Conservation (phyloP, 2,888 invertebrate genomes). For the Panopea generosa region DNA sequence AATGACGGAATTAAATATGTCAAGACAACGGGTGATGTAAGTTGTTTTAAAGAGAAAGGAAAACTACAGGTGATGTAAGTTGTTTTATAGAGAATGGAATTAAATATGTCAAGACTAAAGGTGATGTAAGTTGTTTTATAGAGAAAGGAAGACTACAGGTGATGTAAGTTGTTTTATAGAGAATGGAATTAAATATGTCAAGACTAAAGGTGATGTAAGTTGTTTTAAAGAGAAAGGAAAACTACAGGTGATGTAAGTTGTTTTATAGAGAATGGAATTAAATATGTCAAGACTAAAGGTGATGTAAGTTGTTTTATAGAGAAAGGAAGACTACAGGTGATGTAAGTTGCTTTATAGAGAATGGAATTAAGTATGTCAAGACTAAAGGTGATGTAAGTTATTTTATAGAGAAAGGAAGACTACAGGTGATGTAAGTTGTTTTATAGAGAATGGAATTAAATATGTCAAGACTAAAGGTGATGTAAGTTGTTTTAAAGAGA, state of each 20-base stretch:
- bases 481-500: too few relatives aligned
- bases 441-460: constrained; percentile 85
- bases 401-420: too few relatives aligned
- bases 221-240: not conserved
- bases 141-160: too few relatives aligned
- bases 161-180: constrained; percentile 20
- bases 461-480: constrained; percentile 85
- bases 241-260: too few relatives aligned
- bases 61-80: too few relatives aligned
- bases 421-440: too few relatives aligned
- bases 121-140: constrained; percentile 80
- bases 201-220: constrained; percentile 84
- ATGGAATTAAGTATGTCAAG: constrained; percentile 85
- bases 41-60: constrained; percentile 4
- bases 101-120: constrained; percentile 84
- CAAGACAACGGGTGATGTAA: constrained; percentile 84
- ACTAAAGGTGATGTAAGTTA: constrained; percentile 83
- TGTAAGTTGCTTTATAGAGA: constrained; percentile 21
- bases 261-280: constrained; percentile 82
- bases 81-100: constrained; percentile 81
- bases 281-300: constrained; percentile 84
- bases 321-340: too few relatives aligned
- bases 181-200: constrained; percentile 85
- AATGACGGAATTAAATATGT: constrained; percentile 85
- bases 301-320: constrained; percentile 79